phyloP scores from a whole-genome alignment of 1,140 invertebrate species.

The Drosophila jambulina region DNA sequence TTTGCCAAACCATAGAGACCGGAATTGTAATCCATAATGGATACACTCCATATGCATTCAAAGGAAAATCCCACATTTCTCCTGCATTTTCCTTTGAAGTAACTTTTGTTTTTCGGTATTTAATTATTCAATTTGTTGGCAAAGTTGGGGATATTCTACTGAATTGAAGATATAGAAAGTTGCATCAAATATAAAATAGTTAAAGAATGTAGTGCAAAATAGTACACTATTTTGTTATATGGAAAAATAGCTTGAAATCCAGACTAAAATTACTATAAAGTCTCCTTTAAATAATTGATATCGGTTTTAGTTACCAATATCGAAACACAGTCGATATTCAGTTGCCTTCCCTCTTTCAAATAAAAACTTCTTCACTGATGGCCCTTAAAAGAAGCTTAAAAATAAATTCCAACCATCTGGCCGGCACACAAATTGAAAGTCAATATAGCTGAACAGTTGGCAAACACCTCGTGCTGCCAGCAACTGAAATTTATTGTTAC shows the following conservation, averaged over 20 bases:
- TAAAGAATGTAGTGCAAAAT: neutral
- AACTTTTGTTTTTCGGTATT: too few relatives aligned
- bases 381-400: constrained; percentile 12
- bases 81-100: neutral
- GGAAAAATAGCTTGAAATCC: neutral
- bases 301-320: neutral
- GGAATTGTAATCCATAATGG: constrained; percentile 38
- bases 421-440: constrained; percentile 68
- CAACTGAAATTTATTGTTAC: constrained; percentile 66
- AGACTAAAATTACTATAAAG: too few relatives aligned
- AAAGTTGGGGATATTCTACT: neutral
- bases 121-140: neutral
- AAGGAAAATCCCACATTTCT: neutral
- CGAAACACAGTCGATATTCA: neutral
- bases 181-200: neutral
- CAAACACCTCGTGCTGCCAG: constrained; percentile 32
- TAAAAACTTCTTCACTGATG: neutral
- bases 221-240: neutral
- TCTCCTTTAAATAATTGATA: too few relatives aligned
- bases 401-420: constrained; percentile 30
- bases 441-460: constrained; percentile 54
- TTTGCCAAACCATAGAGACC: constrained; percentile 45
- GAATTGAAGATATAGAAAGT: neutral
- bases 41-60: constrained; percentile 3
- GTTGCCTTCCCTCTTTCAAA: neutral